Evolutionary conservation across 2,888 invertebrate genomes (phyloP).

Genomic region (Mythimna albipuncta): DNA sequence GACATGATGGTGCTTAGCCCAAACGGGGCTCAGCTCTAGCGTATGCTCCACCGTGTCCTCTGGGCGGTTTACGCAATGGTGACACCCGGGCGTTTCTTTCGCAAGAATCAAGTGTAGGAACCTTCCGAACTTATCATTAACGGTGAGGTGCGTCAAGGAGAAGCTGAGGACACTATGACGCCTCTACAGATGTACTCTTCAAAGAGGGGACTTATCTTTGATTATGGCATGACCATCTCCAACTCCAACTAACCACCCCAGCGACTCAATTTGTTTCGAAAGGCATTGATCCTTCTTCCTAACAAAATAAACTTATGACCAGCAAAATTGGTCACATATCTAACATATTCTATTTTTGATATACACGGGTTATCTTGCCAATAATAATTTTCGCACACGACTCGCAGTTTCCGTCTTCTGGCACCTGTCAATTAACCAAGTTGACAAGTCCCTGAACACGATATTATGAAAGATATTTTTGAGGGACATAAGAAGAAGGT

Average conservation of each 20-base stretch:
- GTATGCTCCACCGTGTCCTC: no score
- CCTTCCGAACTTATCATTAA: no score
- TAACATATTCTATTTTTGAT: not conserved
- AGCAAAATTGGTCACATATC: not conserved
- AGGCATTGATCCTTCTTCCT: not conserved
- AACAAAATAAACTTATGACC: not conserved
- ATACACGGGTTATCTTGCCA: not conserved
- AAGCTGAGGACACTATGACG: no score
- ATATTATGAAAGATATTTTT: slow-evolving; percentile 16
- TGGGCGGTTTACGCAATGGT: no score
- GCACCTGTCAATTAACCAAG: slow-evolving; percentile 25
- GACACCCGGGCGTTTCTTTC: no score
- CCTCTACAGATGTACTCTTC: no score
- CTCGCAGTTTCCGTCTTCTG: slow-evolving; percentile 1
- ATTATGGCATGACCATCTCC: no score
- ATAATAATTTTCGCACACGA: not conserved
- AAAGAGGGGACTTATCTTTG: no score
- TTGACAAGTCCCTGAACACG: slow-evolving; percentile 24
- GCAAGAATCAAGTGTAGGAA: no score
- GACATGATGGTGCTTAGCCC: no score
- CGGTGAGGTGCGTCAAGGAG: no score
- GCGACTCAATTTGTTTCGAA: not conserved
- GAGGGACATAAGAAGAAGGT: not conserved
- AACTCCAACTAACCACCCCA: not conserved
- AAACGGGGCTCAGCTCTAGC: no score